Evolutionary conservation across 2,888 invertebrate genomes (phyloP), one percentile per base, ranked within the genome.

Genomic region (Leptothorax acervorum): DNA sequence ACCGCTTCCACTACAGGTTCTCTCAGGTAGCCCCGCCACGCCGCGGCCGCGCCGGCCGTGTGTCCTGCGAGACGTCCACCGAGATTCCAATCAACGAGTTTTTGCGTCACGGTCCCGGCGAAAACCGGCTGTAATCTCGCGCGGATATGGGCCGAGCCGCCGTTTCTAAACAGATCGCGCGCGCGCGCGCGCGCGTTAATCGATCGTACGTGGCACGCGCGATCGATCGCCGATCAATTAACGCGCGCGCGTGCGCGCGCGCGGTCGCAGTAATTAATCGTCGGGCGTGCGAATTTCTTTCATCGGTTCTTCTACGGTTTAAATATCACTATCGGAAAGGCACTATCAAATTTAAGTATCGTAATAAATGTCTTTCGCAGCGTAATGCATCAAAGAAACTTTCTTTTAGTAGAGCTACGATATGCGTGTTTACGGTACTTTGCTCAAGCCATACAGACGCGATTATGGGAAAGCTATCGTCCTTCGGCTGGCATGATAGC

Each of bases 31-130:
- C 45, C 28, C 31, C 31, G 35, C 23, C 23, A 23, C 23, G 35
- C 6, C 35, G 35, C 35, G 6, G 35, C 35, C 35, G 35, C 35
- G 6, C 18, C 82, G 86, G 31, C 90, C 85, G 86, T 90, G 88
- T 87, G 90, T 90, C 89, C 48, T 31, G 48, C 23, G 60, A 71
- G 78, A 90, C 87, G 92, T 92, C 92, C 89, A 90, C 90, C 92
- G 92, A 92, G 93, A 93, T 93, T 93, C 93, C 93, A 91, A 93
- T 94, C 94, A 92, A 92, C 93, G 90, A 91, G 91, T 93, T 93
- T 93, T 94, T 93, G 91, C 92, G 84, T 18, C 57, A 84, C 75
- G 53, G 39, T 55, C 76, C 60, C 78, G 73, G 57, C 85, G 75
- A 86, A 85, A 86, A 74, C 75, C 84, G 85, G 79, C 73, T 79